Conservation (phyloP, 2,888 invertebrate species). For the Ommatoiulus sabulosus region DNA sequence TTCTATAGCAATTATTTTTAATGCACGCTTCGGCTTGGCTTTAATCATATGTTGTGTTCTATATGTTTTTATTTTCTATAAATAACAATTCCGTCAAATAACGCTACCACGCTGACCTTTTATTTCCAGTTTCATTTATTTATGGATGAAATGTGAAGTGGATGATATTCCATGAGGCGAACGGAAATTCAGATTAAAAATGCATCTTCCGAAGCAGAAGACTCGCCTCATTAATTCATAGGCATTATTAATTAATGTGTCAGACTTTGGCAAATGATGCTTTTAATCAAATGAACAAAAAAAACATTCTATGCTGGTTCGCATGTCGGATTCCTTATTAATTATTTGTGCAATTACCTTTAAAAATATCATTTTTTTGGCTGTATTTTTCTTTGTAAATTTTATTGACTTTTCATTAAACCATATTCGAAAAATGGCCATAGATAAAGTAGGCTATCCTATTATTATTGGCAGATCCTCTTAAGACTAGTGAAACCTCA, state of each 20-base stretch:
- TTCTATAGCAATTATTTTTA: constrained; percentile 21
- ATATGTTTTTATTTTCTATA: too few species aligned
- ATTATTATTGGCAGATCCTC: too few species aligned
- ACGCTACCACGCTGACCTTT: neutral
- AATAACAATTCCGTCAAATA: neutral
- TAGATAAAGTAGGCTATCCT: too few species aligned
- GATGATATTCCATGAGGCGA: neutral
- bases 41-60: neutral
- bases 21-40: neutral
- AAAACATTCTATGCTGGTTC: neutral
- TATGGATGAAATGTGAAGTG: neutral
- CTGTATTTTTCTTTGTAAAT: too few species aligned
- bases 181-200: neutral
- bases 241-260: constrained; percentile 1
- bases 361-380: too few species aligned
- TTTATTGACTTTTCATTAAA: too few species aligned
- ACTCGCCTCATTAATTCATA: neutral
- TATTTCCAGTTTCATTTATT: too few species aligned
- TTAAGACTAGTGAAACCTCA: too few species aligned
- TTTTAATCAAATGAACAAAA: neutral
- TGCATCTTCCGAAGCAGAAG: neutral
- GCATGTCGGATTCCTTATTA: neutral
- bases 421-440: too few species aligned
- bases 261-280: constrained; percentile 29
- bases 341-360: neutral